Conservation (phyloP, 2,113 vertebrate genomes). For the Anser brachyrhynchus region DNA sequence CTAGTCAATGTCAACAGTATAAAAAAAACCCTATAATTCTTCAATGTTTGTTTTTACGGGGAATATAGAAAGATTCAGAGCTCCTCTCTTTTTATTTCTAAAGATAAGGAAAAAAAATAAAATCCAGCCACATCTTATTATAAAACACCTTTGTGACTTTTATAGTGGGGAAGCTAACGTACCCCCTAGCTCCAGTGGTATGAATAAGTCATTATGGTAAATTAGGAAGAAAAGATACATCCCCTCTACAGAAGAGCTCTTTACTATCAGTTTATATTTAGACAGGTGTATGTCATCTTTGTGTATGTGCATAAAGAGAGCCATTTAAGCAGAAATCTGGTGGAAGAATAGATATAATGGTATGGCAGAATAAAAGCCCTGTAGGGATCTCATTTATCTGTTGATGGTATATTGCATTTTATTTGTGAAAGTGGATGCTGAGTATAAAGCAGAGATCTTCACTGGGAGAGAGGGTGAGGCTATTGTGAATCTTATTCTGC, state of each 20-base stretch:
- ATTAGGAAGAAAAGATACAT: slow-evolving; percentile 45
- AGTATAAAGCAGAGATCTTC: slow-evolving; percentile 39
- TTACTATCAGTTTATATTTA: slow-evolving; percentile 51
- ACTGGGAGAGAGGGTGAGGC: neutral
- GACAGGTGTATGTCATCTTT: slow-evolving; percentile 52
- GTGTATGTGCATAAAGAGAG: slow-evolving; percentile 45
- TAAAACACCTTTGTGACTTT: neutral
- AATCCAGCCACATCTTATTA: neutral
- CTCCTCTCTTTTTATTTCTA: neutral
- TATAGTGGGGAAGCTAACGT: neutral
- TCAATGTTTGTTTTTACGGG: neutral
- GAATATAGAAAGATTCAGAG: neutral
- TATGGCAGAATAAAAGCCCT: slow-evolving; percentile 47
- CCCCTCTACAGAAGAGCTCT: slow-evolving; percentile 5
- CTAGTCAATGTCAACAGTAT: neutral
- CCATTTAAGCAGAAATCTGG: slow-evolving; percentile 59
- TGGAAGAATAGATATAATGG: slow-evolving; percentile 37
- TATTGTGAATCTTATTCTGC: slow-evolving; percentile 7
- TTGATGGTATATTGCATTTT: slow-evolving; percentile 26
- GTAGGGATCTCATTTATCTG: slow-evolving; percentile 57
- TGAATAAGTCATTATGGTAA: slow-evolving; percentile 53
- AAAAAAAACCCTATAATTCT: neutral
- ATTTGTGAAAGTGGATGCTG: slow-evolving; percentile 42
- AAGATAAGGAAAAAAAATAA: neutral
- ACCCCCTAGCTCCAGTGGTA: neutral